A percentile compares a stretch with the other conserved stretches of the same genome.
These are phyloP conservation scores for Liolophura sinensis DNA, from an alignment of 1,140 invertebrate genomes.

Conservation along the genomic window DNA sequence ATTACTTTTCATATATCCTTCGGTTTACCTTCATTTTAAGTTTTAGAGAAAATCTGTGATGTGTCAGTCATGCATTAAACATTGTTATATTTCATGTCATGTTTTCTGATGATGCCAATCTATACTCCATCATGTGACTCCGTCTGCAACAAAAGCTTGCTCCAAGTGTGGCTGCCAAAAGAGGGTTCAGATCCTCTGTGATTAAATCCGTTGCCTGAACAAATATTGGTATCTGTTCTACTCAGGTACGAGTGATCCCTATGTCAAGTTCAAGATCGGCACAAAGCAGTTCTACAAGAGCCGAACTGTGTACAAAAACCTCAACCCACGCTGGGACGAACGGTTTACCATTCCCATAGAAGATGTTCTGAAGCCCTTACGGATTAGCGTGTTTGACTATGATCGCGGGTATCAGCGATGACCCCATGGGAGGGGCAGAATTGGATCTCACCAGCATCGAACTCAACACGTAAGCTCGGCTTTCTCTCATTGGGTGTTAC, in stretches of 20 bases:
- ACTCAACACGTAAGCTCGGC: conserved; percentile 68
- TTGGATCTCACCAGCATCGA: conserved; percentile 85
- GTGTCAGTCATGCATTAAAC: no score
- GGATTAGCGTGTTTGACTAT: conserved; percentile 95
- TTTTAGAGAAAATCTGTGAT: no score
- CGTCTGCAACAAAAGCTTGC: no score
- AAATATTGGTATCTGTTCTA: conserved; percentile 12
- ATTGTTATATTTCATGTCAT: no score
- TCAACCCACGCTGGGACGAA: conserved; percentile 65
- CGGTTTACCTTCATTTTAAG: no score
- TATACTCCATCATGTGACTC: no score
- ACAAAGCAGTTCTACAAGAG: conserved; percentile 57
- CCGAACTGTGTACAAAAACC: conserved; percentile 58
- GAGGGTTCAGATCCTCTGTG: no score
- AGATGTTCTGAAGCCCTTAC: conserved; percentile 68
- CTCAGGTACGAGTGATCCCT: conserved; percentile 62
- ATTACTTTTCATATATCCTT: no score
- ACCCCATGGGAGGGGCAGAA: conserved; percentile 92
- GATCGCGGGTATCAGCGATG: conserved; percentile 96
- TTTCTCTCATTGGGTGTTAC: background rate
- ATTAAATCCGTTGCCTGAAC: no score
- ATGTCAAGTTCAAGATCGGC: conserved; percentile 62
- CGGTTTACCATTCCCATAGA: conserved; percentile 56
- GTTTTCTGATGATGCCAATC: no score
- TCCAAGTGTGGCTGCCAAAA: no score